Evolutionary conservation across 1,140 invertebrate genomes (phyloP).

Genomic region (Centruroides sculpturatus): DNA sequence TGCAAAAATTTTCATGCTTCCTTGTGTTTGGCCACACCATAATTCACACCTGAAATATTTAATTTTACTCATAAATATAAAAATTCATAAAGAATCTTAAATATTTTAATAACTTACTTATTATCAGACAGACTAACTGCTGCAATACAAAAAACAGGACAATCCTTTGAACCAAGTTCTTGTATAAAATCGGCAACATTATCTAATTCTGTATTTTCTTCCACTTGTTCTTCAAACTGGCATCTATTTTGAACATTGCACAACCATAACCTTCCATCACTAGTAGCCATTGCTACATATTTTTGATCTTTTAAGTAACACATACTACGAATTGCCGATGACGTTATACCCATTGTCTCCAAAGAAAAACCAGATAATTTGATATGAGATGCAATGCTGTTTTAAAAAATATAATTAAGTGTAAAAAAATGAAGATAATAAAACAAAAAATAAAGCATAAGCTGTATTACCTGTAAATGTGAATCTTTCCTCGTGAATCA

Average conservation of each 20-base stretch:
- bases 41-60: slow-evolving; percentile 35
- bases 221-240: background rate
- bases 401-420: slow-evolving; percentile 1
- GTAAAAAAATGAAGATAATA: background rate
- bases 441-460: background rate
- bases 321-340: slow-evolving; percentile 42
- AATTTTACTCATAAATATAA: background rate
- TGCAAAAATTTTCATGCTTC: slow-evolving; percentile 52
- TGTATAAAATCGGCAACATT: background rate
- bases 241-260: slow-evolving; percentile 30
- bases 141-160: slow-evolving; percentile 39
- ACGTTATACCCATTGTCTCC: slow-evolving; percentile 32
- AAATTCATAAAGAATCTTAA: background rate
- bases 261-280: slow-evolving; percentile 60
- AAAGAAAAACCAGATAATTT: slow-evolving; percentile 31
- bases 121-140: slow-evolving; percentile 21
- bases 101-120: background rate
- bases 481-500: slow-evolving; percentile 60
- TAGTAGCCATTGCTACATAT: slow-evolving; percentile 52
- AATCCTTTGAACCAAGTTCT: slow-evolving; percentile 41
- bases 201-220: background rate
- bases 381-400: slow-evolving; percentile 13
- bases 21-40: slow-evolving; percentile 61
- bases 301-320: slow-evolving; percentile 46
- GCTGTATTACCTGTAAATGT: slow-evolving; percentile 41